Percentiles rank a stretch among this genome's conserved stretches.
Conservation (phyloP, 2,113 vertebrate species). For the Sinocyclocheilus grahami region DNA sequence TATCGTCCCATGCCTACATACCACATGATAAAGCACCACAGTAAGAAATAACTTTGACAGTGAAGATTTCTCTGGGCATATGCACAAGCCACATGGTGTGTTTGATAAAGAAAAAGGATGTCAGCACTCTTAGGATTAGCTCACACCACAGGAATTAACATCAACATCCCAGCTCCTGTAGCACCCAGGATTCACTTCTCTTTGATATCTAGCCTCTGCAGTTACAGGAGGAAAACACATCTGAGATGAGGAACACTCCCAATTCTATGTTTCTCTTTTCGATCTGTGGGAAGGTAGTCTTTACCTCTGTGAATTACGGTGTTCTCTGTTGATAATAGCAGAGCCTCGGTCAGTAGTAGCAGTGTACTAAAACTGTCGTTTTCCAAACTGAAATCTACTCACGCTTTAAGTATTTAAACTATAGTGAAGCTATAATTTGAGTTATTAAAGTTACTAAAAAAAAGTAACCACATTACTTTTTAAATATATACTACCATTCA, state of each 20-base stretch:
- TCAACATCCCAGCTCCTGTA: conserved; percentile 46
- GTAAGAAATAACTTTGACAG: conserved; percentile 34
- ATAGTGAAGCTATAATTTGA: conserved; percentile 4
- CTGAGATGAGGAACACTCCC: conserved; percentile 31
- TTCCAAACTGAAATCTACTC: background rate
- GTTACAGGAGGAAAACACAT: conserved; percentile 33
- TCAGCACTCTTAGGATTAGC: conserved; percentile 58
- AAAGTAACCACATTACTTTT: background rate
- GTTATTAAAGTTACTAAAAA: background rate
- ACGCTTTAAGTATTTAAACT: background rate
- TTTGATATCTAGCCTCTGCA: conserved; percentile 38
- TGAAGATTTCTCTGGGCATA: conserved; percentile 47
- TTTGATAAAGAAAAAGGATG: conserved; percentile 63
- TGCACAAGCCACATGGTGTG: conserved; percentile 51
- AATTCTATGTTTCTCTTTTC: conserved; percentile 23
- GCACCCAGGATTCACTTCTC: conserved; percentile 3
- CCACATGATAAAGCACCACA: conserved; percentile 17
- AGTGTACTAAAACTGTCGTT: background rate
- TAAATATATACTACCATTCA: too few relatives aligned
- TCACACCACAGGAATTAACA: conserved; percentile 61
- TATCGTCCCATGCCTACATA: too few relatives aligned
- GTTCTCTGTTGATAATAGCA: background rate
- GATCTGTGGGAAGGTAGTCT: background rate
- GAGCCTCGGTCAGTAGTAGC: background rate
- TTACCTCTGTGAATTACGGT: conserved; percentile 5